Conservation (phyloP, 1,140 invertebrate species). For the Meloidogyne exigua region DNA sequence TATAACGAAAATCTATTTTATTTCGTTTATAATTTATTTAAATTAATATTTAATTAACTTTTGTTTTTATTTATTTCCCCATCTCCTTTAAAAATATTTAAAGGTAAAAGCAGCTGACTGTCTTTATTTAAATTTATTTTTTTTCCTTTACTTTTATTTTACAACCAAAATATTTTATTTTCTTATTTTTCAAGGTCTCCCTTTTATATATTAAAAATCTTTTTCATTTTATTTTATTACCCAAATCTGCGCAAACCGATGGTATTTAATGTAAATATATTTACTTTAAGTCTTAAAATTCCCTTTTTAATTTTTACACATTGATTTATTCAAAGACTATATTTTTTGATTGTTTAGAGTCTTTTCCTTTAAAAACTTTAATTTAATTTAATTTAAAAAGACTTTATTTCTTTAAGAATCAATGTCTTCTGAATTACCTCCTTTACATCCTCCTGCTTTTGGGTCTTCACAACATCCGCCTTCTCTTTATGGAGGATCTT, state of each 20-base stretch:
- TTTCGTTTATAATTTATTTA: no score
- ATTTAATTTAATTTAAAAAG: neutral
- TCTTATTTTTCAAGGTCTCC: neutral
- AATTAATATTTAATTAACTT: no score
- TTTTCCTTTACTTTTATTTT: neutral
- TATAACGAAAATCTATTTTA: no score
- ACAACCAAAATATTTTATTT: neutral
- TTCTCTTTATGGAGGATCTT: constrained; percentile 4
- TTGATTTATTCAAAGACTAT: neutral
- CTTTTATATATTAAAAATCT: neutral
- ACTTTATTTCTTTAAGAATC: neutral
- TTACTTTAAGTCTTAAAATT: no score
- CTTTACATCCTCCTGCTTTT: neutral
- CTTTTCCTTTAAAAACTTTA: neutral
- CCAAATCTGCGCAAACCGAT: neutral
- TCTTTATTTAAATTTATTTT: neutral
- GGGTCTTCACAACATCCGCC: neutral
- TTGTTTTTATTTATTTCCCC: no score
- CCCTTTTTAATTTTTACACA: no score
- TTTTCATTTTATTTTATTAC: neutral
- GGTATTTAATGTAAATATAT: no score
- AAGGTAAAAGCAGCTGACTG: no score
- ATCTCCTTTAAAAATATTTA: no score
- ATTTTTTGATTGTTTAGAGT: neutral
- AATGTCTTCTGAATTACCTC: neutral